Conservation (phyloP, 2,888 invertebrate species). For the Synergus itoensis region DNA sequence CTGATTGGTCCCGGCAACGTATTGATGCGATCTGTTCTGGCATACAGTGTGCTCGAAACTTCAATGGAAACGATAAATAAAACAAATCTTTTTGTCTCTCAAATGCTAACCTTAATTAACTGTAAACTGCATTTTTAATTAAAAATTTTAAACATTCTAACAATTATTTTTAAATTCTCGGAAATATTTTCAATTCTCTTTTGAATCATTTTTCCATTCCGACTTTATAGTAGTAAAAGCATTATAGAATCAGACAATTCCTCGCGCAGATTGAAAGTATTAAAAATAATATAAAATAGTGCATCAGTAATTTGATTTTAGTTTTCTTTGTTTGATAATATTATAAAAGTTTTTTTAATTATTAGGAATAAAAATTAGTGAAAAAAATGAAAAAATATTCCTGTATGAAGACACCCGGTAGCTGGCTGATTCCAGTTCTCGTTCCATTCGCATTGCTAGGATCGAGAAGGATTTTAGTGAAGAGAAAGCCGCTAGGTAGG, state of each 20-base stretch:
- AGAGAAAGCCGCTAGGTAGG: conserved; percentile 63
- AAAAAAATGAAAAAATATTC: background rate
- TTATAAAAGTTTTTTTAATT: background rate
- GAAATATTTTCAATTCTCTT: too few species aligned
- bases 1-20: conserved; percentile 53
- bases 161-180: too few species aligned
- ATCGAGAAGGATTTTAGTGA: conserved; percentile 55
- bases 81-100: conserved; percentile 26
- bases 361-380: background rate
- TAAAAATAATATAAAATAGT: too few species aligned
- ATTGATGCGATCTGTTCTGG: conserved; percentile 34
- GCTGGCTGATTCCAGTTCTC: conserved; percentile 40
- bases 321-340: background rate
- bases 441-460: conserved; percentile 48
- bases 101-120: conserved; percentile 8
- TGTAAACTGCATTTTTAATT: background rate
- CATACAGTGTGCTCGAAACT: conserved; percentile 19
- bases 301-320: too few species aligned
- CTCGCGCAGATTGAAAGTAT: too few species aligned
- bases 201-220: background rate
- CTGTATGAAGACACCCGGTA: conserved; percentile 48
- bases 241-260: background rate
- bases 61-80: conserved; percentile 13
- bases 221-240: background rate
- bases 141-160: background rate